Evolutionary conservation across 2,797 vertebrate genomes (phyloP), one percentile per base, ranked within the genome.

Genomic region (Lacerta agilis): DNA sequence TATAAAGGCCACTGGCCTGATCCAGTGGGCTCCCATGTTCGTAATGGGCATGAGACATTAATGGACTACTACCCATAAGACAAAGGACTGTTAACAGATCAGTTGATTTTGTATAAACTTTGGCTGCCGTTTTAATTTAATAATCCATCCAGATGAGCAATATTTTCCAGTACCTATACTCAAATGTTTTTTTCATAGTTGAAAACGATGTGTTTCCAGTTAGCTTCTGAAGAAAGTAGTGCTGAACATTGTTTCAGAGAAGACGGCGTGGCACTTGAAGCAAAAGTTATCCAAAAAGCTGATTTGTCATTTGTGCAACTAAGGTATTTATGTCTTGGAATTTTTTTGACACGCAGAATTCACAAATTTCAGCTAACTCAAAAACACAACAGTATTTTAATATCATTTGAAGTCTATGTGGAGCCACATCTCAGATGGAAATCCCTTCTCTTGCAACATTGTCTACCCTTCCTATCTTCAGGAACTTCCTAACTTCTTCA

Each of bases 401-500:
- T 7, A 5, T 41, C 43, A 25, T 5, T 58, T 29, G 64, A 58
- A 23, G 11, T 41, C 29, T 8, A 10, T 23, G 1, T 27, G 3
- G 43, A 55, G 43, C 1, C 61, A 43, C 2, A 17, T 6, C 4
- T 0, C 33, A 18, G 5, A 17, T 0, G 0, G 45, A 2, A 25
- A 76, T 77, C 69, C 23, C 36, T 69, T 55, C 43, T n/a, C 5
- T 25, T 23, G 18, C 0, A 29, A 27, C 0, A 5, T 17, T 2
- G 1, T 43, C 82, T 41, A 2, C 0, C 41, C 29, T 23, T 61
- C 13, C 9, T 6, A 92, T 5, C 79, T 91, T 88, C 84, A 91
- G 55, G 73, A 95, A 90, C 80, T 86, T 78, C 43, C 82, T 23
- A 79, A 85, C 86, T n/a, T 93, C 87, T 85, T 90, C 49, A 0